Evolutionary conservation across 2,113 vertebrate species (phyloP).

Genomic region (Mystacornis crossleyi): DNA sequence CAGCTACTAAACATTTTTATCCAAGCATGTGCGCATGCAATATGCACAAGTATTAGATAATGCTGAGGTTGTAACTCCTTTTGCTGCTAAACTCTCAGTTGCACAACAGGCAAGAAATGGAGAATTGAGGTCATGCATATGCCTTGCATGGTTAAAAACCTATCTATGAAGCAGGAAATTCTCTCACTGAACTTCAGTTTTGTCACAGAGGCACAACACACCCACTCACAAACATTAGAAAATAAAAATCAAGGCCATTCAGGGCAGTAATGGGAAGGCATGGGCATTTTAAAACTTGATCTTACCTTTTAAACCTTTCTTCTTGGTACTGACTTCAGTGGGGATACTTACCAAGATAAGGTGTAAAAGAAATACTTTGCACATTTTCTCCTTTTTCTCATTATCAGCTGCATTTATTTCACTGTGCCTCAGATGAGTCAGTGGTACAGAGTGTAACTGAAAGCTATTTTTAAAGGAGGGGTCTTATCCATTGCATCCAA

Average conservation of each 20-base stretch:
- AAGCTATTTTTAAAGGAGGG: neutral
- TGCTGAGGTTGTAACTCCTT: conserved; percentile 8
- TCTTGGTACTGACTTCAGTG: neutral
- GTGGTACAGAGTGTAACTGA: neutral
- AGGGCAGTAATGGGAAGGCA: neutral
- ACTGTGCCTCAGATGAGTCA: neutral
- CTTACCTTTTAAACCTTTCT: neutral
- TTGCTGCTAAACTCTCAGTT: conserved; percentile 18
- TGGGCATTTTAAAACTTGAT: neutral
- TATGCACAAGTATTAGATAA: conserved; percentile 7
- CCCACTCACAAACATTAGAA: neutral
- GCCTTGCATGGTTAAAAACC: neutral
- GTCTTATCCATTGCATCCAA: neutral
- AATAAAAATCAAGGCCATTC: neutral
- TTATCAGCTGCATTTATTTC: neutral
- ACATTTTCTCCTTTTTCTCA: neutral
- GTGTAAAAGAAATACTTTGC: neutral
- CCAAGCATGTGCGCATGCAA: neutral
- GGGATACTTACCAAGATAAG: neutral
- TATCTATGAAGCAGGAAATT: neutral
- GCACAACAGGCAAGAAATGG: conserved; percentile 33
- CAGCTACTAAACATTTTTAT: conserved; percentile 30
- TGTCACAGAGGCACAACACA: neutral
- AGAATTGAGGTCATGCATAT: neutral
- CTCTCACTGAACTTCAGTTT: neutral